A percentile compares a stretch with the other conserved stretches of the same genome.
Conservation (phyloP, 2,888 invertebrate species). For the Tetragonisca angustula region DNA sequence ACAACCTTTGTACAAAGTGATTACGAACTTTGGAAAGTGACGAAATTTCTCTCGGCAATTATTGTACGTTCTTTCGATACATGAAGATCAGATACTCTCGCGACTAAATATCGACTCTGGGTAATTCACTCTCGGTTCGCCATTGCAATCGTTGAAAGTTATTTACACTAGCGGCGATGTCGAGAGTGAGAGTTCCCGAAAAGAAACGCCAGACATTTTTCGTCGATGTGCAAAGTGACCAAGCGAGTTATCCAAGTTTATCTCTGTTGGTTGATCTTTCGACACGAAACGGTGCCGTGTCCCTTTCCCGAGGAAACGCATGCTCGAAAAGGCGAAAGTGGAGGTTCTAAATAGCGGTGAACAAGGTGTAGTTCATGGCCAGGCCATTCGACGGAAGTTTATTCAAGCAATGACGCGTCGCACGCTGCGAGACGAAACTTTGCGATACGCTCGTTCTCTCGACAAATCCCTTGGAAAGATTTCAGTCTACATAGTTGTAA, state of each 20-base stretch:
- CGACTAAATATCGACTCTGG: neutral
- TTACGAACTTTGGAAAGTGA: neutral
- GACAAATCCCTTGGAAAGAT: neutral
- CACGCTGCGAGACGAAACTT: conserved; percentile 3
- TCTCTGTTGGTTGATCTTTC: conserved; percentile 40
- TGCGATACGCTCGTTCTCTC: neutral
- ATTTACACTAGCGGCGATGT: too few relatives aligned
- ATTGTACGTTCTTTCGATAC: fast-evolving
- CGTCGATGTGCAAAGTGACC: conserved; percentile 5
- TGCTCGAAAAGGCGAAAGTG: conserved; percentile 53
- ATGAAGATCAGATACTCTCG: neutral
- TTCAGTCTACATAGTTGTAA: too few relatives aligned
- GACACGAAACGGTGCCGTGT: conserved; percentile 20
- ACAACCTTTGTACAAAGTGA: neutral
- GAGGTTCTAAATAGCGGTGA: conserved; percentile 39
- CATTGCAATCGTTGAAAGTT: neutral
- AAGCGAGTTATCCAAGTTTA: conserved; percentile 27
- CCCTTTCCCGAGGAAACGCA: conserved; percentile 38
- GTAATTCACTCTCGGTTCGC: neutral
- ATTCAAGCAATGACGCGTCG: conserved; percentile 22
- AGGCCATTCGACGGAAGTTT: conserved; percentile 32
- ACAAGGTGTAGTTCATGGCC: conserved; percentile 59
- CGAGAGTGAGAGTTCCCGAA: neutral
- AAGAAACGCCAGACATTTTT: neutral
- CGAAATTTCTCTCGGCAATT: neutral